Evolutionary conservation across 1,140 invertebrate genomes (phyloP).

Genomic region (Dysdera silvatica): DNA sequence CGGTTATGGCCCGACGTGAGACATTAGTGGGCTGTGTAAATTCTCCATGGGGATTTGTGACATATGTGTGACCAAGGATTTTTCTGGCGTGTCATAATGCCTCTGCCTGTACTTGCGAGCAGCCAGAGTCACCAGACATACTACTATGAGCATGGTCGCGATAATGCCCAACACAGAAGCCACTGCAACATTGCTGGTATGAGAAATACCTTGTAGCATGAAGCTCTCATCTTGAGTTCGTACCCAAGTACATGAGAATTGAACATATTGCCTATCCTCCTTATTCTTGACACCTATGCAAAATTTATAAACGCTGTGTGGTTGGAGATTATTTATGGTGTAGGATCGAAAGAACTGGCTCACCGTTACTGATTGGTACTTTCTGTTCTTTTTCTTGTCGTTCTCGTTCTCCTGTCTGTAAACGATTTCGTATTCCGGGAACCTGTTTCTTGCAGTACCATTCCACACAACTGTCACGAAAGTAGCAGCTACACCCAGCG

Average conservation of each 20-base stretch:
- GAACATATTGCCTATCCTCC: constrained; percentile 37
- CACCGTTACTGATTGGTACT: constrained; percentile 28
- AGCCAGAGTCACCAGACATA: constrained; percentile 37
- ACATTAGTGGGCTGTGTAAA: constrained; percentile 37
- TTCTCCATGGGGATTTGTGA: constrained; percentile 45
- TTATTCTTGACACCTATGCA: constrained; percentile 46
- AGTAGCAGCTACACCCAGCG: constrained; percentile 40
- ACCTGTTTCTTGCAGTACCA: constrained; percentile 43
- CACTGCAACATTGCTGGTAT: constrained; percentile 40
- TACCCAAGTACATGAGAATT: constrained; percentile 43
- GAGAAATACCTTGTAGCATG: constrained; percentile 39
- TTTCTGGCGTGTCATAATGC: constrained; percentile 42
- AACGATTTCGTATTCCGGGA: constrained; percentile 44
- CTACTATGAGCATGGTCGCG: constrained; percentile 34
- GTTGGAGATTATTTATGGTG: constrained; percentile 45
- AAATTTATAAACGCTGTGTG: constrained; percentile 45
- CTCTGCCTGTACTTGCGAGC: constrained; percentile 40
- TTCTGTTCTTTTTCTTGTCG: constrained; percentile 10
- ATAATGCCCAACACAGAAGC: constrained; percentile 39
- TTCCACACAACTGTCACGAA: constrained; percentile 48
- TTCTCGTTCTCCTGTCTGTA: constrained; percentile 34
- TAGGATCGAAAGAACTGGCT: constrained; percentile 39
- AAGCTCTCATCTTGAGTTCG: constrained; percentile 34
- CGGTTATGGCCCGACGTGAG: constrained; percentile 3
- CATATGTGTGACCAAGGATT: constrained; percentile 34